Conservation (phyloP, 2,888 invertebrate species). For the Hirudinaria manillensis region DNA sequence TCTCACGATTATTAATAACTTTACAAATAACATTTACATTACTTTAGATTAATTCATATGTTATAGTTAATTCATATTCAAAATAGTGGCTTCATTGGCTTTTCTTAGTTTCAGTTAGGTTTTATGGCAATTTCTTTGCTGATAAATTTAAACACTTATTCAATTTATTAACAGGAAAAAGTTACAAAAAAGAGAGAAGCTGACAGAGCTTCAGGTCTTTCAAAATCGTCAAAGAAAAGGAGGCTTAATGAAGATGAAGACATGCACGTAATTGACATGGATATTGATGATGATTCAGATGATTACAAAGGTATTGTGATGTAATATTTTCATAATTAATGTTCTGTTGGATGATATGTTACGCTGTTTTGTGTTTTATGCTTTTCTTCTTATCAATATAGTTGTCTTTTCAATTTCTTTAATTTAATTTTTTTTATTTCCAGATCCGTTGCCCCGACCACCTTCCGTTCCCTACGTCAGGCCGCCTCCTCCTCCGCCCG, state of each 20-base stretch:
- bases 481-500: slow-evolving; percentile 34
- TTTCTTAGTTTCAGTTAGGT: not conserved
- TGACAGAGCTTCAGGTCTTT: not conserved
- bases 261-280: slow-evolving; percentile 25
- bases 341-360: not conserved
- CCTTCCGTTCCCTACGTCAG: not conserved
- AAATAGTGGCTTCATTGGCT: not conserved
- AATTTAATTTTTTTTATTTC: not conserved
- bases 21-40: not conserved
- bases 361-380: no score
- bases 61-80: not conserved
- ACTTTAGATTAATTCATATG: no score
- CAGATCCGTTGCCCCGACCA: not conserved
- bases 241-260: slow-evolving; percentile 9
- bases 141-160: not conserved
- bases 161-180: not conserved
- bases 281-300: slow-evolving; percentile 27
- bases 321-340: not conserved
- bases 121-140: not conserved
- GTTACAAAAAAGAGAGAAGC: not conserved
- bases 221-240: no score
- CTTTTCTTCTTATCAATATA: no score
- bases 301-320: not conserved
- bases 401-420: not conserved
- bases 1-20: not conserved